Base-by-base conservation (phyloP, 2,888 invertebrate species). In the Rhopalosiphum nymphaeae region DNA sequence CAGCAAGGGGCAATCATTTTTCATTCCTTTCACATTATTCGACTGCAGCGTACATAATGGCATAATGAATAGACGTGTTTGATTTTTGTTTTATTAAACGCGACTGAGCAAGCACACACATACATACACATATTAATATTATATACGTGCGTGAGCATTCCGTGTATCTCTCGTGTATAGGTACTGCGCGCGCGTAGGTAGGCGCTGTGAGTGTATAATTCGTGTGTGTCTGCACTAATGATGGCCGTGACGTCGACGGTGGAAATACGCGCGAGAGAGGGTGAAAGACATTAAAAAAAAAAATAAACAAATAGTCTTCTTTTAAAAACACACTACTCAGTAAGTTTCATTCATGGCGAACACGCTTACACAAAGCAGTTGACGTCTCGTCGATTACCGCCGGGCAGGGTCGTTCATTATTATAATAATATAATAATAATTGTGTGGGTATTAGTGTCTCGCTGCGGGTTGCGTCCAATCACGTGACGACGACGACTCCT, bases 51-150 rank as follows among this genome's bases (percentile, higher is more conserved):
- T n/a, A 84, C 36, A 85, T 61, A 91, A 84, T 85, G 25, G 89
- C 21, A 44, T 93, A 92, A 93, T 89, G 92, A 93, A 93, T 93
- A 93, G 89, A 89, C 26, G 92, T 89, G 92, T 93, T 93, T 93
- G 92, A 93, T 93, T 93, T 93, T 93, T 93, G 92, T 93, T 93
- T 93, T 93, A 93, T 93, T 89, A 93, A 93, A 93, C 92, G 78
- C 42, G 88, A 78, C 87, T 56, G 78, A 92, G 57, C 16, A 36
- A 36, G 46, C 46, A 49, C 36, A 42, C 36, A 7, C 57, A 36
- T 5, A 10, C 91, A 53, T n/a, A 13, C 87, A 13, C 46, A 26
- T 21, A 3, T 13, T 91, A 61, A 61, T 78, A 16, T 57, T 11
- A 57, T 44, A 57, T 29, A 90, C 46, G 46, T 13, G 29, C 29